phyloP scores from a whole-genome alignment of 2,113 vertebrate genomes.

The Saguinus midas region DNA sequence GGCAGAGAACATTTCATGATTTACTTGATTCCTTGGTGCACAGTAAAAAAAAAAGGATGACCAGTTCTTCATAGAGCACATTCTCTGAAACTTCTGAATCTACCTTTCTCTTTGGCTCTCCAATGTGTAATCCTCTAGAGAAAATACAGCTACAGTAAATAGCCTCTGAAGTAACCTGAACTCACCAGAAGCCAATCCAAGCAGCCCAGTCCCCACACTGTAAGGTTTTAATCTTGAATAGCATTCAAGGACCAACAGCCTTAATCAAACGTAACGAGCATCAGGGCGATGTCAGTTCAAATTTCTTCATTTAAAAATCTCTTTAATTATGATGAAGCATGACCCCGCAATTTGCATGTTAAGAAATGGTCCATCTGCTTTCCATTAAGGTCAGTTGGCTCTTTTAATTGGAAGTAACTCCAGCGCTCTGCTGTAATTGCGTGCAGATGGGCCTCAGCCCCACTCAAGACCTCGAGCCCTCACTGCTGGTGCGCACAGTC shows the following conservation, averaged over 20 bases:
- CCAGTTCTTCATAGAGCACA: neutral
- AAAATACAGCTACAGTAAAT: neutral
- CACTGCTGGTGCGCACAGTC: slow-evolving; percentile 39
- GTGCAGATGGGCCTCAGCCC: slow-evolving; percentile 76
- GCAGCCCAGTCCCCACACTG: neutral
- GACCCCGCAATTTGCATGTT: slow-evolving; percentile 69
- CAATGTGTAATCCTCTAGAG: neutral
- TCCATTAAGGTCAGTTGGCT: slow-evolving; percentile 78
- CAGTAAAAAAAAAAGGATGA: neutral
- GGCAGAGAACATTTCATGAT: neutral
- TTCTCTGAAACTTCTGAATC: neutral
- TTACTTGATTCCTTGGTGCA: neutral
- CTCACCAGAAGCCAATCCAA: slow-evolving; percentile 5
- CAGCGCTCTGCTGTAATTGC: slow-evolving; percentile 73
- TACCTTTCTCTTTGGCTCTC: neutral
- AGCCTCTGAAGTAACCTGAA: neutral
- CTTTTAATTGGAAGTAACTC: slow-evolving; percentile 76
- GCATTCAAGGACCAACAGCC: neutral
- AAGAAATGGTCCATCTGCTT: slow-evolving; percentile 80
- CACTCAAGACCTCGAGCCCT: slow-evolving; percentile 27
- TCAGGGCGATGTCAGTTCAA: neutral
- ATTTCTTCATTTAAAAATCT: slow-evolving; percentile 69
- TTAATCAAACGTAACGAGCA: neutral
- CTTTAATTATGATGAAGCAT: slow-evolving; percentile 73
- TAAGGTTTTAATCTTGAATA: neutral